Conservation (phyloP, 2,113 vertebrate species). For the Nannospalax galili region DNA sequence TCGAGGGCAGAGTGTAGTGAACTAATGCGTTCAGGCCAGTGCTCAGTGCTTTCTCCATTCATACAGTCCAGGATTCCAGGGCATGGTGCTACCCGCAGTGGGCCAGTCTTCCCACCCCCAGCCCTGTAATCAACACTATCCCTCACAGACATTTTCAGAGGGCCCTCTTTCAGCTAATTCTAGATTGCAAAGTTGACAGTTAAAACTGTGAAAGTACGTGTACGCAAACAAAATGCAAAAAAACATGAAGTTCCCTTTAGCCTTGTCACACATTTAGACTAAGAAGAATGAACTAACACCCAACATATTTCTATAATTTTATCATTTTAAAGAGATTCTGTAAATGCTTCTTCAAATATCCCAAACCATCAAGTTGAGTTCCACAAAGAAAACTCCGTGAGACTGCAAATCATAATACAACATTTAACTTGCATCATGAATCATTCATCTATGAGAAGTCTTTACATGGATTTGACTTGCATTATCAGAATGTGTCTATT, state of each 20-base stretch:
- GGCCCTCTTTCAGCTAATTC: background rate
- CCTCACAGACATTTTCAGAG: no score
- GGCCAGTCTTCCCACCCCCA: background rate
- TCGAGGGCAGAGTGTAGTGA: background rate
- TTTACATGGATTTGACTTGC: background rate
- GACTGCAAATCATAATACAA: background rate
- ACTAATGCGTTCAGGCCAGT: background rate
- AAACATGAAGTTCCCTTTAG: background rate
- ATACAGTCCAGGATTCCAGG: background rate
- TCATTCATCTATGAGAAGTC: background rate
- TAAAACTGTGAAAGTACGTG: background rate
- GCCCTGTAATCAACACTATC: background rate
- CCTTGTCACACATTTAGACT: background rate
- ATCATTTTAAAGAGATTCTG: background rate
- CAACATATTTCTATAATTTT: background rate
- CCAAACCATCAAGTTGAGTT: background rate
- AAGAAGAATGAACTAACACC: background rate
- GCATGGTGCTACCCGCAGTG: background rate
- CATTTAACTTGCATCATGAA: background rate
- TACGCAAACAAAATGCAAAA: background rate
- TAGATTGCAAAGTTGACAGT: background rate
- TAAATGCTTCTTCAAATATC: background rate
- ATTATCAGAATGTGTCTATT: slow-evolving; percentile 31
- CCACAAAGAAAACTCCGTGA: background rate
- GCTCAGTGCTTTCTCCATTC: background rate